Base-by-base conservation (phyloP, 2,113 vertebrate species). In the Clarias macrocephalus region DNA sequence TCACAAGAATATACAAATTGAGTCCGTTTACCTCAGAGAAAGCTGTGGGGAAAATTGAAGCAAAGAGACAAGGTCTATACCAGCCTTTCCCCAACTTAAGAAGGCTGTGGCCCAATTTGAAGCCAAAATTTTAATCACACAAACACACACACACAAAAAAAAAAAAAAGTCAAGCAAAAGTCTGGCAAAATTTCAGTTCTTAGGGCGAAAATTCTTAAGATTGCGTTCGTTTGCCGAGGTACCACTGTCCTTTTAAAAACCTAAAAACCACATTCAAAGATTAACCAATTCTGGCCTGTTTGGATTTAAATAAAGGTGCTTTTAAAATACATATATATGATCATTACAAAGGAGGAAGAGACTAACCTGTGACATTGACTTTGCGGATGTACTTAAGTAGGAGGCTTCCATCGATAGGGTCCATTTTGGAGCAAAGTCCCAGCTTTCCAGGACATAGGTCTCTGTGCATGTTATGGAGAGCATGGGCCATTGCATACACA, bases 311-410 rank as follows among this genome's bases (percentile, higher is more conserved):
- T 72, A 15, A 19, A 83, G 48, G 25, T 18, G 63, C n/a, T 10
- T 66, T 13, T 28, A 63, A 18, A n/a, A n/a, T 18, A 66, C 28
- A n/a, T 52, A 62, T n/a, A 19, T 18, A 30, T 0, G 28, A 68
- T n/a, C 18, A 19, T 52, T 68, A 19, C 37, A 56, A 33, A 83
- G 0, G 19, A 33, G 10, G 62, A 62, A 56, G n/a, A 83, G 15
- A 77, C 73, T 79, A n/a, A 99, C 98, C 98, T 96, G 97, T 95
- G 92, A 99, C 98, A 94, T 98, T 99, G 88, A 99, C 97, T 0
- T 80, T 96, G 16, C 98, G 96, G 92, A 99, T 99, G 93, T 98
- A 97, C 91, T 97, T 99, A 79, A 99, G 97, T 90, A 99, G 96
- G 92, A 97, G 96, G 84, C 95, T 94, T 1, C 98, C 98, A 0